A percentile compares a stretch with the other conserved stretches of the same genome.
Conservation (phyloP, 2,888 invertebrate genomes). For the Anorthoa munda region DNA sequence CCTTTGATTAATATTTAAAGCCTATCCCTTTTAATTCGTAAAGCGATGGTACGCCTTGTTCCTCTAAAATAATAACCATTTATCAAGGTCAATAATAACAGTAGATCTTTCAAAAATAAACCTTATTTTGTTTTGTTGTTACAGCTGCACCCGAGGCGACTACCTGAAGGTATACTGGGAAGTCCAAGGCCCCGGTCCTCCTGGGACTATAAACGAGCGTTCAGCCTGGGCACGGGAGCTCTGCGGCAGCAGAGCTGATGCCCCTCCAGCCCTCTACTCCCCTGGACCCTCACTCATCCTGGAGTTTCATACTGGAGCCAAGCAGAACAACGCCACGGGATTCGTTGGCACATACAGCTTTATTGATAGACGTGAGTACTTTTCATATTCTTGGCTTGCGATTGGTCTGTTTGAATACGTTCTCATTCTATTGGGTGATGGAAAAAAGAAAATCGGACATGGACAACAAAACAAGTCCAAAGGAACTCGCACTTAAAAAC, state of each 20-base stretch:
- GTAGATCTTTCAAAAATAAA: conserved; percentile 1
- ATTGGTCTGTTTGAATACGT: neutral
- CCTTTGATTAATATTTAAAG: too few species aligned
- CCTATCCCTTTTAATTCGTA: too few species aligned
- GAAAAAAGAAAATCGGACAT: neutral
- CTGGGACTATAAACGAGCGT: conserved; percentile 93
- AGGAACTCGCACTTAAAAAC: too few species aligned
- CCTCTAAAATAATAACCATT: too few species aligned
- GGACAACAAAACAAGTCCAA: too few species aligned
- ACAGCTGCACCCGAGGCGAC: conserved; percentile 94
- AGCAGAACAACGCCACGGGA: conserved; percentile 91
- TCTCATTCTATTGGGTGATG: neutral
- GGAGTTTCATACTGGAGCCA: conserved; percentile 93
- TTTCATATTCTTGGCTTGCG: neutral
- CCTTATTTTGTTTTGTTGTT: conserved; percentile 77
- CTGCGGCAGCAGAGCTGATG: conserved; percentile 93
- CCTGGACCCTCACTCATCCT: conserved; percentile 94
- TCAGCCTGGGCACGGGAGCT: conserved; percentile 94
- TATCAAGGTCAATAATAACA: too few species aligned
- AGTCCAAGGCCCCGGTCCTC: conserved; percentile 93
- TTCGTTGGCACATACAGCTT: conserved; percentile 95
- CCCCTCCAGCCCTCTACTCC: conserved; percentile 94
- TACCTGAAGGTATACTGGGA: conserved; percentile 95
- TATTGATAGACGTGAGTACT: conserved; percentile 93
- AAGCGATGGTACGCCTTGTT: too few species aligned